A percentile compares a stretch with the other conserved stretches of the same genome.
phyloP scores from a whole-genome alignment of 2,797 vertebrate genomes.

The Syncerus caffer region DNA sequence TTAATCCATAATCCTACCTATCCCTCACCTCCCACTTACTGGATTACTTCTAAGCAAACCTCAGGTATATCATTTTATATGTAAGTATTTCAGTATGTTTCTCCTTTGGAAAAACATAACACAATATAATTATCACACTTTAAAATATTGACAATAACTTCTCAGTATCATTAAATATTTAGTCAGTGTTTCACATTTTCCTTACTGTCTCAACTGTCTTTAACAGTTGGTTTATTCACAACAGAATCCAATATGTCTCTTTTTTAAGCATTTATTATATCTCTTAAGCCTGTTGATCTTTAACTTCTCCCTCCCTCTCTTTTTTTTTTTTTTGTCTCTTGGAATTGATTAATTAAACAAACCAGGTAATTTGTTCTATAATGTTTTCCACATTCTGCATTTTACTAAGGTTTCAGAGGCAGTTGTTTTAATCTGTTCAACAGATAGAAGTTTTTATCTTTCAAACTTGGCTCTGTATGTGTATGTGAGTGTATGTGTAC shows the following conservation, averaged over 20 bases:
- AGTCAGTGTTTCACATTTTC: not conserved
- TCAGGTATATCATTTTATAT: not conserved
- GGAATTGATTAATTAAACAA: conserved; percentile 34
- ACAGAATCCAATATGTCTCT: not conserved
- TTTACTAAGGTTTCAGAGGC: conserved; percentile 3
- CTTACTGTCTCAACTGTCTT: not conserved
- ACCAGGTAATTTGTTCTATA: not conserved
- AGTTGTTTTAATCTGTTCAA: not conserved
- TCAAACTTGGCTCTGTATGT: not conserved
- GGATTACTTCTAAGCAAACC: conserved; percentile 7
- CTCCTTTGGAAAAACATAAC: not conserved
- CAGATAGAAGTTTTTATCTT: not conserved
- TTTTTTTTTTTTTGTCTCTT: not conserved
- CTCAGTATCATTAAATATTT: not conserved
- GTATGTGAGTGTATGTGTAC: not conserved
- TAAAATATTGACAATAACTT: not conserved
- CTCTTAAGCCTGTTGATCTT: not conserved
- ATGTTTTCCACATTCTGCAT: not conserved
- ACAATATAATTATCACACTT: not conserved
- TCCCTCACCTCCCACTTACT: not conserved
- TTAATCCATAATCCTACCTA: not conserved
- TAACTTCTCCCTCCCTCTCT: not conserved
- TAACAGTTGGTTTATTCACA: not conserved
- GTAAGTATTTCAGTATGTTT: not conserved
- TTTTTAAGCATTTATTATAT: not conserved